Percentiles rank a stretch among this genome's conserved stretches.
These are phyloP conservation scores for Columba janthina DNA, from an alignment of 2,113 vertebrate genomes.

Conservation along the genomic window DNA sequence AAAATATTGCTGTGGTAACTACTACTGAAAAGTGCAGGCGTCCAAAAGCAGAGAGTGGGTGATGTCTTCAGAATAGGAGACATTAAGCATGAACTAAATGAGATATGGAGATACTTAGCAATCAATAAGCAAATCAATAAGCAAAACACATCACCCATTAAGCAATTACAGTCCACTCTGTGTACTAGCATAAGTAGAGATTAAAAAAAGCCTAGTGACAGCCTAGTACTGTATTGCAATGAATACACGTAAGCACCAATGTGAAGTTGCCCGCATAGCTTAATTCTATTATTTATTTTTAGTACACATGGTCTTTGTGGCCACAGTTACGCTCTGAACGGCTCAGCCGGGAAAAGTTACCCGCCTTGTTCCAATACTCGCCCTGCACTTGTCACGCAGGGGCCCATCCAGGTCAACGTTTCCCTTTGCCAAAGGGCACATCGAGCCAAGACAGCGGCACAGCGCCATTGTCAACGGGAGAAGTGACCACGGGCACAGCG, in stretches of 20 bases:
- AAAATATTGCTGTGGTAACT: background rate
- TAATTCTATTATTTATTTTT: background rate
- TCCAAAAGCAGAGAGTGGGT: background rate
- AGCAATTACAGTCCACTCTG: rapidly evolving
- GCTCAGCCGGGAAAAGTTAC: background rate
- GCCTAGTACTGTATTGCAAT: background rate
- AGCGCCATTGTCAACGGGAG: rapidly evolving
- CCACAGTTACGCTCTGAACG: background rate
- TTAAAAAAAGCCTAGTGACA: background rate
- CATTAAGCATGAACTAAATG: background rate
- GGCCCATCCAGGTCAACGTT: background rate
- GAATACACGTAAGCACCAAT: rapidly evolving
- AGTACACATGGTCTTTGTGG: rapidly evolving
- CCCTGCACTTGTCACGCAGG: background rate
- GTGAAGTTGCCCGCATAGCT: background rate
- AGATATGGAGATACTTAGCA: background rate
- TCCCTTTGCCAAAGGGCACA: background rate
- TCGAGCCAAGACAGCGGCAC: background rate
- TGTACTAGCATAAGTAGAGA: rapidly evolving
- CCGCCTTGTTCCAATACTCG: background rate
- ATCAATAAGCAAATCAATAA: background rate
- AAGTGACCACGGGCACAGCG: background rate
- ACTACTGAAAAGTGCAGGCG: background rate
- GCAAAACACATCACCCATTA: background rate
- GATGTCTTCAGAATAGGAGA: background rate